These are phyloP conservation scores for Caenorhabditis imperialis DNA, from an alignment of 2,888 invertebrate species.

Conservation along the genomic window DNA sequence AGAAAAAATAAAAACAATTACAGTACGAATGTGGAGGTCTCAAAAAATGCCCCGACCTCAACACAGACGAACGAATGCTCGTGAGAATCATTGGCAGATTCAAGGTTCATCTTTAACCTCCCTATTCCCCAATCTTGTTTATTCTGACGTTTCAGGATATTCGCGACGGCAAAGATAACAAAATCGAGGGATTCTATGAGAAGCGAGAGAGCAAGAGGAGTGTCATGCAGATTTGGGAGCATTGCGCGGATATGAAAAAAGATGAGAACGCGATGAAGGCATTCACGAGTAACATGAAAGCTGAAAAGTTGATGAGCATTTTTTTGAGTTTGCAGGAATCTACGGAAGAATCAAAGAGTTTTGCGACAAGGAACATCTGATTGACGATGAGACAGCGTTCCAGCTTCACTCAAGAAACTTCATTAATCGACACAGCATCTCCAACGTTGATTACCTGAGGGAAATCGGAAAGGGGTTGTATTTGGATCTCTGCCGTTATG, in stretches of 20 bases:
- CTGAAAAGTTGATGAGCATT: too few species aligned
- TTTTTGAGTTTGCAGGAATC: conserved; percentile 64
- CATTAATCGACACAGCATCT: conserved; percentile 78
- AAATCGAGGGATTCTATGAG: conserved; percentile 70
- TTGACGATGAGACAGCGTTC: conserved; percentile 72
- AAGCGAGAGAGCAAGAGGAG: conserved; percentile 70
- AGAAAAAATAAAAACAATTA: not conserved
- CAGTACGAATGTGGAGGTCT: conserved; percentile 75
- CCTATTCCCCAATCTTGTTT: not conserved
- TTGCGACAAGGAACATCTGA: conserved; percentile 68
- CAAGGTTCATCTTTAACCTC: conserved; percentile 57
- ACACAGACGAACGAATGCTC: conserved; percentile 75
- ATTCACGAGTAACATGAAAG: conserved; percentile 70
- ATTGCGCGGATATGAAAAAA: conserved; percentile 70
- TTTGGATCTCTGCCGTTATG: conserved; percentile 77
- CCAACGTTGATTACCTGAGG: conserved; percentile 72
- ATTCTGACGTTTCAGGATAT: conserved; percentile 65
- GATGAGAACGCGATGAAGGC: conserved; percentile 69
- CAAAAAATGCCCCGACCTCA: conserved; percentile 57
- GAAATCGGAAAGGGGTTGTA: conserved; percentile 78
- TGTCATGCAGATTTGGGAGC: conserved; percentile 77
- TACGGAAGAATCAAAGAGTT: conserved; percentile 67
- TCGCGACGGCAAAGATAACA: conserved; percentile 68
- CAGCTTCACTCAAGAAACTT: conserved; percentile 77
- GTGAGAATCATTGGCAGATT: conserved; percentile 74